Evolutionary conservation across 2,797 vertebrate genomes (phyloP).

Genomic region (Syndactyla subalaris): DNA sequence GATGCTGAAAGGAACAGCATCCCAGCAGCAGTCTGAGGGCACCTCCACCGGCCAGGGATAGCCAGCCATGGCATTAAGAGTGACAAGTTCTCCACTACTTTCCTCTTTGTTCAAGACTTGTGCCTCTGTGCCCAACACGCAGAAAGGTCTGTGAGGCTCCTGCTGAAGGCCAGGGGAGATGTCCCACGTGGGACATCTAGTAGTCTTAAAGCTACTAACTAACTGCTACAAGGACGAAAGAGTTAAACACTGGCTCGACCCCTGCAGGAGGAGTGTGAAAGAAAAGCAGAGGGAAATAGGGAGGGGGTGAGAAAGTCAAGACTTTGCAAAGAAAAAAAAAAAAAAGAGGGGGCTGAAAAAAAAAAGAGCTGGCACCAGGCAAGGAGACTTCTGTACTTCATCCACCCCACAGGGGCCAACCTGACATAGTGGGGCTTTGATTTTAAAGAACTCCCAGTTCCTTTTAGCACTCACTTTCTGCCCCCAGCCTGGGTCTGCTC

Average conservation of each 20-base stretch:
- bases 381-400: neutral
- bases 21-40: slow-evolving; percentile 9
- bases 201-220: neutral
- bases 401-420: neutral
- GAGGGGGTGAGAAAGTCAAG: slow-evolving; percentile 5
- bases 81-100: neutral
- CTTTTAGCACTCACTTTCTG: neutral
- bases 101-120: neutral
- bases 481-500: neutral
- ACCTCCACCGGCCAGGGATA: neutral
- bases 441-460: neutral
- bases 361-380: neutral
- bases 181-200: neutral
- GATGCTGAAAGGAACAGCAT: slow-evolving; percentile 15
- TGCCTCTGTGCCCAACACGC: neutral
- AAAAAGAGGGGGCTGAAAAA: too few species aligned
- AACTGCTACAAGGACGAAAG: neutral
- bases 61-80: neutral
- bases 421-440: neutral
- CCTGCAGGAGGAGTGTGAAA: neutral
- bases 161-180: neutral
- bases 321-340: neutral
- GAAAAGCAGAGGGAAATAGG: neutral
- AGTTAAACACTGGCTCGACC: neutral
- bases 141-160: neutral